These are phyloP conservation scores for Diogma glabrata DNA, from an alignment of 2,888 invertebrate species.

Conservation along the genomic window DNA sequence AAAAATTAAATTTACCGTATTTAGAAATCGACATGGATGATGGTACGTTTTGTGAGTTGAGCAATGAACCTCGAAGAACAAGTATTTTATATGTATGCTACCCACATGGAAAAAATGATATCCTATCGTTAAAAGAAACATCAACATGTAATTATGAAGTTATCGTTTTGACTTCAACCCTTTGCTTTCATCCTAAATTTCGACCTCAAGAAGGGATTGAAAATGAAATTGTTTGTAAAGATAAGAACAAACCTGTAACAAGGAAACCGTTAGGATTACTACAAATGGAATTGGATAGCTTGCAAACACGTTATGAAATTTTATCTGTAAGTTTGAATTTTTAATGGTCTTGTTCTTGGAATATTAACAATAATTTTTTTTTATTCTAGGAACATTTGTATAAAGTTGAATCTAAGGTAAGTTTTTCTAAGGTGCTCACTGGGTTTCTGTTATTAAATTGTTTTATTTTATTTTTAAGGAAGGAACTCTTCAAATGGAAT, in stretches of 20 bases:
- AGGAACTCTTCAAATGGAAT: slow-evolving; percentile 21
- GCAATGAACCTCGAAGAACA: slow-evolving; percentile 68
- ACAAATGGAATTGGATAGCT: slow-evolving; percentile 58
- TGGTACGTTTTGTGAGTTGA: slow-evolving; percentile 88
- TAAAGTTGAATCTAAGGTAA: too few relatives aligned
- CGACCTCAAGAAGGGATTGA: slow-evolving; percentile 65
- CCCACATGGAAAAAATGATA: slow-evolving; percentile 77
- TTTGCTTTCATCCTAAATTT: slow-evolving; percentile 85
- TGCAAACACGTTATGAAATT: slow-evolving; percentile 53
- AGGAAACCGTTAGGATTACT: slow-evolving; percentile 62
- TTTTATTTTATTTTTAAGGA: slow-evolving; percentile 16
- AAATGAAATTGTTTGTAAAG: slow-evolving; percentile 60
- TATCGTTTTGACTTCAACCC: slow-evolving; percentile 71
- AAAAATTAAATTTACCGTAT: slow-evolving; percentile 80
- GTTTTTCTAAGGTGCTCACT: neutral
- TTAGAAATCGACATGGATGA: slow-evolving; percentile 76
- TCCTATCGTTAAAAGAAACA: slow-evolving; percentile 85
- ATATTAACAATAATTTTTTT: too few relatives aligned
- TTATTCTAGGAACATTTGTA: too few relatives aligned
- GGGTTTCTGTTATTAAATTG: neutral
- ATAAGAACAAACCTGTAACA: slow-evolving; percentile 48
- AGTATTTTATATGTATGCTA: slow-evolving; percentile 83
- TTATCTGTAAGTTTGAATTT: slow-evolving; percentile 40
- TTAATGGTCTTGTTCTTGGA: too few relatives aligned
- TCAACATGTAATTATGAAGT: slow-evolving; percentile 91